Percentiles rank a stretch among this genome's conserved stretches.
These are phyloP conservation scores for Epistrophe grossulariae DNA, from an alignment of 2,888 invertebrate species.

Conservation along the genomic window DNA sequence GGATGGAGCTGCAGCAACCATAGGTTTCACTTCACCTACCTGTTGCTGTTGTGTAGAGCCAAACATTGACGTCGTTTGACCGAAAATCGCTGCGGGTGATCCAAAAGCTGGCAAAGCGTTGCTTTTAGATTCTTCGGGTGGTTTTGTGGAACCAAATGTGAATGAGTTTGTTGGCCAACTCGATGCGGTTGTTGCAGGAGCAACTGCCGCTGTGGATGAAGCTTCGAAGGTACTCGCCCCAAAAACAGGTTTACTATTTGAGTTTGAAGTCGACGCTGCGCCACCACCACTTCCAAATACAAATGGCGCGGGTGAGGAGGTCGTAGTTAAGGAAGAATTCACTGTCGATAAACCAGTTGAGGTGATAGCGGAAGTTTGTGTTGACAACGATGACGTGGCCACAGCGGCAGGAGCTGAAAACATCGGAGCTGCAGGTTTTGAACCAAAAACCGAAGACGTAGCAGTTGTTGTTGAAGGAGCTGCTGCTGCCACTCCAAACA, in stretches of 20 bases:
- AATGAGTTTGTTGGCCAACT: slow-evolving; percentile 73
- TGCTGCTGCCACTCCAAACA: slow-evolving; percentile 52
- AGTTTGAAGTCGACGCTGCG: slow-evolving; percentile 40
- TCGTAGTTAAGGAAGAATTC: slow-evolving; percentile 39
- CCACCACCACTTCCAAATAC: slow-evolving; percentile 58
- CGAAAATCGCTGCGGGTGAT: slow-evolving; percentile 71
- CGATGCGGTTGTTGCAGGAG: slow-evolving; percentile 74
- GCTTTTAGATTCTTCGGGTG: slow-evolving; percentile 58
- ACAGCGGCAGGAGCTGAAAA: slow-evolving; percentile 35
- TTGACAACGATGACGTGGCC: slow-evolving; percentile 35
- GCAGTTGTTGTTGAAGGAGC: slow-evolving; percentile 38
- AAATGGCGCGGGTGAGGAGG: slow-evolving; percentile 45
- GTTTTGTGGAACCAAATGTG: slow-evolving; percentile 72
- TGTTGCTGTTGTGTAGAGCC: slow-evolving; percentile 63
- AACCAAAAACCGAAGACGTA: slow-evolving; percentile 66
- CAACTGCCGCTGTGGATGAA: slow-evolving; percentile 64
- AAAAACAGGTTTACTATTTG: slow-evolving; percentile 50
- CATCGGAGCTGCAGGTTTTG: slow-evolving; percentile 64
- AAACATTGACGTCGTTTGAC: slow-evolving; percentile 76
- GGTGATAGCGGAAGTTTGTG: slow-evolving; percentile 50
- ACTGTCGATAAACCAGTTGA: slow-evolving; percentile 44
- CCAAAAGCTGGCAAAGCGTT: slow-evolving; percentile 66
- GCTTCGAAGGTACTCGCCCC: slow-evolving; percentile 52
- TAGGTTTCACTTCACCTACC: slow-evolving; percentile 74
- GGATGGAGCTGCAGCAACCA: slow-evolving; percentile 66